Conservation (phyloP, 2,113 vertebrate species). For the Shinisaurus crocodilurus region DNA sequence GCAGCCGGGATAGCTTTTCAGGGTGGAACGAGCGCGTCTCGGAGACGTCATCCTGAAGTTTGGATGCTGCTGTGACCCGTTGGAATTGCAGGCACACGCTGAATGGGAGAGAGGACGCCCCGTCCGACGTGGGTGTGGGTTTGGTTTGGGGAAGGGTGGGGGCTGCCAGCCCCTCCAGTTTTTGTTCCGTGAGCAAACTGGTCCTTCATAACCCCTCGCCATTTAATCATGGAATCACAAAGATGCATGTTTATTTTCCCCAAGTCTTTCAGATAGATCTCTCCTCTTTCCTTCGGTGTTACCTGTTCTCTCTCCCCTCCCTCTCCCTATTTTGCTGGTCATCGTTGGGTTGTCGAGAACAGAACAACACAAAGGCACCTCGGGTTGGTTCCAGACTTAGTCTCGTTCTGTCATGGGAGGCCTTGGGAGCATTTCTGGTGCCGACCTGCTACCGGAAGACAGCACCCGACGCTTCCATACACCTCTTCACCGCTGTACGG, state of each 20-base stretch:
- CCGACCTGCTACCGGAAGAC: no score
- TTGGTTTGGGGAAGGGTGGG: conserved; percentile 46
- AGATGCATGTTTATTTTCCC: conserved; percentile 48
- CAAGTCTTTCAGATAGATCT: conserved; percentile 45
- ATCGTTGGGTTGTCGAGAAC: background rate
- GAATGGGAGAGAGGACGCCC: background rate
- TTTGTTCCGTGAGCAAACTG: conserved; percentile 23
- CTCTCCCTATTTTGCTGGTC: conserved; percentile 25
- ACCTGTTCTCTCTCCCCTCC: conserved; percentile 19
- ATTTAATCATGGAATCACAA: conserved; percentile 57
- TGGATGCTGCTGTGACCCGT: no score
- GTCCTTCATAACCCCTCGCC: background rate
- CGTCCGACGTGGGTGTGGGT: background rate
- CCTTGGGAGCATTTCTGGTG: no score
- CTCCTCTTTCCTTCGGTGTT: conserved; percentile 25
- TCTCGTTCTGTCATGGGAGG: no score
- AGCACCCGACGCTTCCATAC: no score
- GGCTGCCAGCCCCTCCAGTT: conserved; percentile 51
- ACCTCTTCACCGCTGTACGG: no score
- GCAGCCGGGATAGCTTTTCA: background rate
- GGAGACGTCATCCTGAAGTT: background rate
- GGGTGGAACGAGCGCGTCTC: background rate
- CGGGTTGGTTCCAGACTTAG: no score
- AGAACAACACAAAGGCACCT: no score
- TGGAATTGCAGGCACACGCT: background rate